Evolutionary conservation across 2,113 vertebrate genomes (phyloP), one percentile per base, ranked within the genome.

Genomic region (Ciconia stormi): DNA sequence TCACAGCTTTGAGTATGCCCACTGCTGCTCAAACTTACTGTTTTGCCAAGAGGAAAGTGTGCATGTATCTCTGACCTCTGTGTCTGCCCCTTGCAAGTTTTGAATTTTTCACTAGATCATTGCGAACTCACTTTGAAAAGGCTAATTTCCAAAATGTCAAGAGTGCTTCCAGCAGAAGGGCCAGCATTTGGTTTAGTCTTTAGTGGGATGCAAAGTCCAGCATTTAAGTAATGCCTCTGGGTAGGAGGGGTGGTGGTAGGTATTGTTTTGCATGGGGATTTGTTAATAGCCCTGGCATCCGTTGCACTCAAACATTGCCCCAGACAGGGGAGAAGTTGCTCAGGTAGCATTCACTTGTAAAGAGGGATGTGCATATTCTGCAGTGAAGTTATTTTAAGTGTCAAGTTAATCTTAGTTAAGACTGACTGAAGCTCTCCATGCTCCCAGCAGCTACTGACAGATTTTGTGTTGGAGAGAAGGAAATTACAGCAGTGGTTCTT

Each of bases 211-310:
- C 52, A 95, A 91, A 93, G 59, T 61, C 55, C 29, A 17, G 30
- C 76, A 34, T 77, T 88, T 82, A 86, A 86, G 55, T 62, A 73
- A 55, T 84, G 86, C 76, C 92, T 79, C 50, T 61, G 50, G 62
- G 65, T 55, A 32, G 71, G 36, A 56, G 42, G 7, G 32, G 5
- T 65, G 81, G 49, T 66, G 27, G 55, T 36, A 36, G 74, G 89
- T 90, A 97, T 96, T 95, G 95, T 97, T 95, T 93, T 94, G 42
- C 82, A 58, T 13, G 46, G 19, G 30, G 91, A 86, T 95, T 82
- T 88, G 91, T 80, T 91, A 67, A 94, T 80, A 77, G 96, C 87
- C 69, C 52, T 93, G 85, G 23, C 82, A 73, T 78, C 76, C 2
- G 0, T 29, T 65, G 38, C 26, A 17, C 55, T 67, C 13, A 20